Evolutionary conservation across 2,113 vertebrate species (phyloP).

Genomic region (Enhydra lutris): DNA sequence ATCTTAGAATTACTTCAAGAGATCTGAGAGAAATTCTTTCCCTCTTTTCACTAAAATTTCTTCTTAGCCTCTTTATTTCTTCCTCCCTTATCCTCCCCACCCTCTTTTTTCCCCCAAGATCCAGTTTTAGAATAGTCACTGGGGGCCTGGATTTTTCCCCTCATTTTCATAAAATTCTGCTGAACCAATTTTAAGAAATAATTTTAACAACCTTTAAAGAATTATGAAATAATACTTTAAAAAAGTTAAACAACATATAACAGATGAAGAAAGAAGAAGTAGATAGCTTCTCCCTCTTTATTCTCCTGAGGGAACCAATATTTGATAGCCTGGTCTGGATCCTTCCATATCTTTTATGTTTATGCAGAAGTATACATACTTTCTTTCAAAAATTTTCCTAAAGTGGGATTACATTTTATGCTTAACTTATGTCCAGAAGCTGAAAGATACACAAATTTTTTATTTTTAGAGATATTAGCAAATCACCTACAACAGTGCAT

Average conservation of each 20-base stretch:
- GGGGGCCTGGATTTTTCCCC: background rate
- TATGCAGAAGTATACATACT: background rate
- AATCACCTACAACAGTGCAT: background rate
- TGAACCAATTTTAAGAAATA: constrained; percentile 40
- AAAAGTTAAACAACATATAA: background rate
- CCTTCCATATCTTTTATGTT: constrained; percentile 12
- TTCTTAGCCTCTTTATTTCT: background rate
- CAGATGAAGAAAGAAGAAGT: constrained; percentile 27
- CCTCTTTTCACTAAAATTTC: background rate
- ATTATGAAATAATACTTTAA: background rate
- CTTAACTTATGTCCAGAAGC: background rate
- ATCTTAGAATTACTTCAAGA: constrained; percentile 13
- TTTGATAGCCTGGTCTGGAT: background rate
- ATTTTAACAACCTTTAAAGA: constrained; percentile 30
- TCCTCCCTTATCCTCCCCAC: background rate
- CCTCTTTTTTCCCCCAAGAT: background rate
- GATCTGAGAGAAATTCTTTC: background rate
- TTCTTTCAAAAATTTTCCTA: background rate
- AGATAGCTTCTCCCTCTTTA: background rate
- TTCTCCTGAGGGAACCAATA: background rate
- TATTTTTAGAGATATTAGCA: background rate
- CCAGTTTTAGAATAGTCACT: background rate
- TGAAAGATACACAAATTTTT: background rate
- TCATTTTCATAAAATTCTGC: background rate
- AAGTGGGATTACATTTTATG: background rate